These are phyloP conservation scores for Coptotermes formosanus DNA, from an alignment of 1,140 invertebrate genomes.

Conservation along the genomic window DNA sequence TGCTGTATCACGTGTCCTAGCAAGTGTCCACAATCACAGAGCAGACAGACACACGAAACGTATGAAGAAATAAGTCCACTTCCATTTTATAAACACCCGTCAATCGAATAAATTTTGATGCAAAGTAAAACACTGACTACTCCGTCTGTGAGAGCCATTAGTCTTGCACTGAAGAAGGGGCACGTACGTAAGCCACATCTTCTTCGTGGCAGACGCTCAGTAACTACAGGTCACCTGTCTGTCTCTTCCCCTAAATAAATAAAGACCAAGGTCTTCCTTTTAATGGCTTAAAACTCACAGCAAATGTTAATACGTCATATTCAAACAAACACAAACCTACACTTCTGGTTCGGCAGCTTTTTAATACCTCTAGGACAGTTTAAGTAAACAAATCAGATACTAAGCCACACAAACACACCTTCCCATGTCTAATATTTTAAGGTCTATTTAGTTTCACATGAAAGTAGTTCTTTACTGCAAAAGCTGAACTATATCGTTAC, in stretches of 20 bases:
- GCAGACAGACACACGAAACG: too few relatives aligned
- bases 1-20: too few relatives aligned
- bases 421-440: not conserved
- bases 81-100: too few relatives aligned
- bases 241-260: not conserved
- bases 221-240: not conserved
- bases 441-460: not conserved
- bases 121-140: too few relatives aligned
- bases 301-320: not conserved
- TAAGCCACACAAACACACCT: not conserved
- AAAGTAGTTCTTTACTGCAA: not conserved
- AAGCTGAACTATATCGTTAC: not conserved
- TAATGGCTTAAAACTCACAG: not conserved
- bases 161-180: not conserved
- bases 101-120: too few relatives aligned
- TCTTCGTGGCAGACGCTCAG: not conserved
- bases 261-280: not conserved
- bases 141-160: not conserved
- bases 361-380: not conserved
- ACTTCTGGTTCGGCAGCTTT: conserved; percentile 10
- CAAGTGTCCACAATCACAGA: too few relatives aligned
- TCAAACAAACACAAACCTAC: not conserved
- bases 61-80: too few relatives aligned
- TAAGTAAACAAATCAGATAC: not conserved
- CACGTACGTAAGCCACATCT: not conserved